A percentile compares a stretch with the other conserved stretches of the same genome.
These are phyloP conservation scores for Gambusia yucatana DNA, from an alignment of 2,797 vertebrate genomes.

Conservation along the genomic window DNA sequence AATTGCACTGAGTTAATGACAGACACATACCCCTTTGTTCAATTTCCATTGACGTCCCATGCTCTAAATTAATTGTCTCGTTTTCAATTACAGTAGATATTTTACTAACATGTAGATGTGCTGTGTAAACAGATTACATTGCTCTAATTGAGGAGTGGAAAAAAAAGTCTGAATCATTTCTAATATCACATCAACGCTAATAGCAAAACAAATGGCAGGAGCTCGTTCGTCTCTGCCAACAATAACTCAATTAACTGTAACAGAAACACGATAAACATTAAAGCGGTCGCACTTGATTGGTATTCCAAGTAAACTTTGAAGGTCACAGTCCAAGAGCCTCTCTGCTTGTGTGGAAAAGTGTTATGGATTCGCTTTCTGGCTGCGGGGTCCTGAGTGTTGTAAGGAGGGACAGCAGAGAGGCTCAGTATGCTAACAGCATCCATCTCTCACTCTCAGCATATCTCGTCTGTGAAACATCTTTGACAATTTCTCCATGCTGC, in stretches of 20 bases:
- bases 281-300: slow-evolving; percentile 46
- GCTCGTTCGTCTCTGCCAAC: slow-evolving; percentile 53
- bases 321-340: slow-evolving; percentile 58
- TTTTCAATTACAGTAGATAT: slow-evolving; percentile 67
- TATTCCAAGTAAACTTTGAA: slow-evolving; percentile 65
- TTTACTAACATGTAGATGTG: slow-evolving; percentile 53
- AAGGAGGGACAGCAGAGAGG: slow-evolving; percentile 39
- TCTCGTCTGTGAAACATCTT: slow-evolving; percentile 61
- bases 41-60: slow-evolving; percentile 67
- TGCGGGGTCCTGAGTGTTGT: slow-evolving; percentile 39
- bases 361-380: slow-evolving; percentile 55
- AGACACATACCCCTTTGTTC: slow-evolving; percentile 74
- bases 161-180: slow-evolving; percentile 56
- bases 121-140: slow-evolving; percentile 70
- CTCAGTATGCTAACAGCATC: slow-evolving; percentile 76
- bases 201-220: slow-evolving; percentile 55
- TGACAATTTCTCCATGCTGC: slow-evolving; percentile 72
- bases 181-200: slow-evolving; percentile 60
- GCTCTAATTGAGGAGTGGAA: slow-evolving; percentile 69
- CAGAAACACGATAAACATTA: slow-evolving; percentile 32
- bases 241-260: slow-evolving; percentile 63
- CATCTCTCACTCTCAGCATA: slow-evolving; percentile 49
- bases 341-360: slow-evolving; percentile 48
- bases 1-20: slow-evolving; percentile 75
- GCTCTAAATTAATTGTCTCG: slow-evolving; percentile 70